Evolutionary conservation across 2,888 invertebrate species (phyloP), one percentile per base, ranked within the genome.

Genomic region (Agonopterix alstromeriana): DNA sequence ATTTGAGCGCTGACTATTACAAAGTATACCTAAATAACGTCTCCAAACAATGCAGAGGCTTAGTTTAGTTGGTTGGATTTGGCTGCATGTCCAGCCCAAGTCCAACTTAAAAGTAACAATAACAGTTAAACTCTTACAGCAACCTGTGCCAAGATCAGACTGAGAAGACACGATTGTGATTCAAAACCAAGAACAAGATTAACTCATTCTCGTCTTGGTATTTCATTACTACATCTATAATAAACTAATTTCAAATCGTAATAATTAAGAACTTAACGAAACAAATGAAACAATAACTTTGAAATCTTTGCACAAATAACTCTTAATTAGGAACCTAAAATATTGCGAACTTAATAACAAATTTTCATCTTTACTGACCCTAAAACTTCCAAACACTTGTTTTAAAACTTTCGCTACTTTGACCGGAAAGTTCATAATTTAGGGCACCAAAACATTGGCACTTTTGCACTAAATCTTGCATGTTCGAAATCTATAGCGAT

Each of bases 341-440:
- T 43, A 44, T 43, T 46, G 43, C 47, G 14, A 36, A 35, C 42
- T 10, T 27, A 44, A 42, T 47, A 44, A 53, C 51, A 58, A 62
- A 67, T 67, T 70, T 66, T 58, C 67, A 61, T 63, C 61, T 65
- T 63, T 57, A 55, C 55, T 57, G 50, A 43, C 41, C 36, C 38
- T 42, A 58, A 42, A 42, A 42, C 10, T 42, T 42, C n/a, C 38
- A 10, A 38, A 38, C 10, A 10, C 10, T 10, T 38, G 10, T 38
- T 42, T 11, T 8, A n/a, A 42, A 8, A 10, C 12, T 42, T 42
- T n/a, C 42, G 10, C 42, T 11, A 12, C 42, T 42, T 12, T 42
- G 42, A 38, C n/a, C 38, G 45, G 47, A 54, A 63, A 50, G 61
- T 68, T 70, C 63, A 65, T 72, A 73, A 73, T 72, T 70, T 70